These are phyloP conservation scores for Ispidina lecontei DNA, from an alignment of 2,797 vertebrate genomes.

Conservation along the genomic window DNA sequence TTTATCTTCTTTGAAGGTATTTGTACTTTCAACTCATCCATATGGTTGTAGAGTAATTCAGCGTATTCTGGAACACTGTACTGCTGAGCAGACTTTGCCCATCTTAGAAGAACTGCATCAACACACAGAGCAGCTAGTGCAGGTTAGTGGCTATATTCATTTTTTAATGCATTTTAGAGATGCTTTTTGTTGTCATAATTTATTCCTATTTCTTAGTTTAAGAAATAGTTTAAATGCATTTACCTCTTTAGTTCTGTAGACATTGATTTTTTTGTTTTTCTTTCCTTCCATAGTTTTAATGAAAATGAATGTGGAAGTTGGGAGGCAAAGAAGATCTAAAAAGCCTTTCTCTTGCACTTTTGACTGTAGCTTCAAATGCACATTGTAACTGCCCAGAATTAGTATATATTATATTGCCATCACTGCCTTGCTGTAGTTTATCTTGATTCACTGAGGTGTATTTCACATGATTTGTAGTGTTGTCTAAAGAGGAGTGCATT, in stretches of 20 bases:
- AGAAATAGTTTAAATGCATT: background rate
- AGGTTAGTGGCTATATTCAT: conserved; percentile 76
- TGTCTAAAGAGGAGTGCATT: background rate
- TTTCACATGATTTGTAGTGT: background rate
- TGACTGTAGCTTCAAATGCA: conserved; percentile 10
- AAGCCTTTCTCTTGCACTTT: conserved; percentile 13
- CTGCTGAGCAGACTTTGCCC: conserved; percentile 94
- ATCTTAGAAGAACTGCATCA: conserved; percentile 96
- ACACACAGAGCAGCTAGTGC: conserved; percentile 95
- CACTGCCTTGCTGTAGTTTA: background rate
- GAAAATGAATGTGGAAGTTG: conserved; percentile 56
- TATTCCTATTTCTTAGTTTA: background rate
- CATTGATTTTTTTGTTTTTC: conserved; percentile 13
- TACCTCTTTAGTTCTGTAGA: background rate
- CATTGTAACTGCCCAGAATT: background rate
- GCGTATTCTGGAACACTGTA: conserved; percentile 96
- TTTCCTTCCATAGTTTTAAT: conserved; percentile 53
- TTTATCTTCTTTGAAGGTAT: conserved; percentile 83
- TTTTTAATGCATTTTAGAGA: background rate
- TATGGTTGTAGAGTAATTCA: conserved; percentile 98
- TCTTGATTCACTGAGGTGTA: background rate
- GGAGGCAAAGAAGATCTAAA: conserved; percentile 51
- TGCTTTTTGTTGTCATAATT: background rate
- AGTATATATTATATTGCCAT: background rate
- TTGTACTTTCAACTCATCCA: conserved; percentile 96